These are phyloP conservation scores for Scalopus aquaticus DNA, from an alignment of 2,113 vertebrate species.

Conservation along the genomic window DNA sequence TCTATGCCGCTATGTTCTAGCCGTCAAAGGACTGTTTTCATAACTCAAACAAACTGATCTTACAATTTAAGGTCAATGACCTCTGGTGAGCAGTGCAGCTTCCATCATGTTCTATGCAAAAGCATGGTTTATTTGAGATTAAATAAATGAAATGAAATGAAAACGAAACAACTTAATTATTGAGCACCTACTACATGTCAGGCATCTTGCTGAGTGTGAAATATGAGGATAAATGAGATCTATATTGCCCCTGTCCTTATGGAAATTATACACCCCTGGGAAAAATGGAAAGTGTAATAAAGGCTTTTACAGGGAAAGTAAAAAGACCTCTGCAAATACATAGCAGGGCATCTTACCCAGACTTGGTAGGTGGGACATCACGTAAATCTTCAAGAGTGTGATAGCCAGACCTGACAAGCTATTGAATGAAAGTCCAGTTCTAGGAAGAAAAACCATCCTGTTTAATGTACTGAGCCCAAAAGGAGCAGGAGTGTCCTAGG, in stretches of 20 bases:
- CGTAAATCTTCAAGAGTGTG: background rate
- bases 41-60: background rate
- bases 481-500: background rate
- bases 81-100: background rate
- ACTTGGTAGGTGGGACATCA: background rate
- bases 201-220: background rate
- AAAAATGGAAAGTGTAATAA: background rate
- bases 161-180: background rate
- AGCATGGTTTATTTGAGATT: background rate
- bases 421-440: background rate
- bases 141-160: background rate
- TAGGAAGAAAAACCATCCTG: background rate
- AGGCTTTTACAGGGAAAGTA: accelerated
- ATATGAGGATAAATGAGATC: background rate
- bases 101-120: background rate
- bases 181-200: background rate
- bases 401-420: background rate
- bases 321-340: background rate
- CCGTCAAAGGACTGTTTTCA: conserved; percentile 21
- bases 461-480: background rate
- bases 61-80: background rate
- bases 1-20: background rate
- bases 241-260: accelerated
- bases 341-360: background rate
- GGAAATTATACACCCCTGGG: background rate